Percentiles rank a stretch among this genome's conserved stretches.
Evolutionary conservation across 2,888 invertebrate genomes (phyloP).

Genomic region (Pherbina coryleti): DNA sequence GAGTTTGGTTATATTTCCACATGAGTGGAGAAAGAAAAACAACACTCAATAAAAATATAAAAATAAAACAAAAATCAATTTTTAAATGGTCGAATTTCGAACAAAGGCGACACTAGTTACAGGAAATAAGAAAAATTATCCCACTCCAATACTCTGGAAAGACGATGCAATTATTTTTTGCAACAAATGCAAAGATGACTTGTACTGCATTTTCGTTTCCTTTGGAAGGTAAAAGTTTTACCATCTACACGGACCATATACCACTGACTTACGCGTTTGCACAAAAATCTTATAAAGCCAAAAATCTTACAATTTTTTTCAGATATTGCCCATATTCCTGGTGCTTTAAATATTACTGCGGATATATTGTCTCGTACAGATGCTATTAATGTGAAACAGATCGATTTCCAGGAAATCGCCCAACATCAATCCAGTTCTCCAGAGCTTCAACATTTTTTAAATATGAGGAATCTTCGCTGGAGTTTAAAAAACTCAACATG

Average conservation of each 20-base stretch:
- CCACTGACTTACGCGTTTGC: slow-evolving; percentile 25
- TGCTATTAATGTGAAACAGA: background rate
- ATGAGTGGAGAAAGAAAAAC: too few species aligned
- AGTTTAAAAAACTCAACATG: background rate
- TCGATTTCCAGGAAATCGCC: slow-evolving; percentile 6
- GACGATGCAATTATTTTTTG: too few species aligned
- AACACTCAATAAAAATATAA: too few species aligned
- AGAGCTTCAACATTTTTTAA: background rate
- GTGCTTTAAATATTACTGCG: slow-evolving; percentile 32
- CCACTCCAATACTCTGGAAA: too few species aligned
- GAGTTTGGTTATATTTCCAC: too few species aligned
- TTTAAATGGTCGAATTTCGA: too few species aligned
- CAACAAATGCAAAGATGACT: too few species aligned
- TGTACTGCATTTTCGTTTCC: slow-evolving; percentile 5
- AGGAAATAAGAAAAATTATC: too few species aligned
- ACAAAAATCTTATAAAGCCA: slow-evolving; percentile 29
- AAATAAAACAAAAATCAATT: too few species aligned
- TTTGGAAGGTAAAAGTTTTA: background rate
- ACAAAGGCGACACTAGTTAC: too few species aligned
- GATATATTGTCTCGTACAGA: slow-evolving; percentile 38
- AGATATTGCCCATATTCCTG: slow-evolving; percentile 17
- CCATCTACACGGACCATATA: slow-evolving; percentile 28
- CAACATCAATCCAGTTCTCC: background rate
- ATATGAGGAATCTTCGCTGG: background rate
- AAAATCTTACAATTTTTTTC: slow-evolving; percentile 15